Evolutionary conservation across 2,113 vertebrate species (phyloP), one percentile per base, ranked within the genome.

Genomic region (Gallinago jamesoni): DNA sequence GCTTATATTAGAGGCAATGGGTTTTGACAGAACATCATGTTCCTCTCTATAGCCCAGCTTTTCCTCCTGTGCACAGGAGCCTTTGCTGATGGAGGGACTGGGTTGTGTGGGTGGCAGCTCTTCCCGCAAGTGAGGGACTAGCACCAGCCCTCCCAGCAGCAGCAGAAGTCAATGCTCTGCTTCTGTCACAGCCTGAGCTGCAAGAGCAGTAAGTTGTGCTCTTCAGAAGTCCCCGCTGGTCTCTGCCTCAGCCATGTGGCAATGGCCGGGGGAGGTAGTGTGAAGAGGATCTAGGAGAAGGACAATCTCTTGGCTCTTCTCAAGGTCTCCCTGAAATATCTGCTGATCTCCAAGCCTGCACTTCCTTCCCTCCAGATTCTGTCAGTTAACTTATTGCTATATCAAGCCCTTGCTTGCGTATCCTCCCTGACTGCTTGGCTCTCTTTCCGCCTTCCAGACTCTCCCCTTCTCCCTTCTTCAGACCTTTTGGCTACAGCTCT

Each of bases 51-150:
- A 64, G 33, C 30, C 0, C 3, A 33, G 25, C 12, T 77, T 30
- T 57, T 21, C 9, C 12, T 21, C 14, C 23, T 0, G 2, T 33
- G 55, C 0, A 4, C 35, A 7, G 50, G 64, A 59, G 8, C 39
- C 35, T 77, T 37, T 63, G 50, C 48, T 86, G 28, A 5, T 53
- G 43, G 45, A 72, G 12, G 28, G 19, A 6, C 19, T 50, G 25
- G 7, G 17, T 2, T 4, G 17, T 19, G 23, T 8, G 67, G 12
- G 17, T 21, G 45, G 15, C 25, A 73, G 24, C 27, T n/a, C 16
- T 27, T 86, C 8, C 50, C n/a, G 45, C 6, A 30, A 53, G 73
- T 2, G 2, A 41, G 63, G 20, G 30, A 18, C n/a, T 18, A 59
- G 23, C 23, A 67, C 3, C 47, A 30, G 35, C 25, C 12, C 47